Evolutionary conservation across 2,797 vertebrate species (phyloP).

Genomic region (Pseudomugil gertrudae): DNA sequence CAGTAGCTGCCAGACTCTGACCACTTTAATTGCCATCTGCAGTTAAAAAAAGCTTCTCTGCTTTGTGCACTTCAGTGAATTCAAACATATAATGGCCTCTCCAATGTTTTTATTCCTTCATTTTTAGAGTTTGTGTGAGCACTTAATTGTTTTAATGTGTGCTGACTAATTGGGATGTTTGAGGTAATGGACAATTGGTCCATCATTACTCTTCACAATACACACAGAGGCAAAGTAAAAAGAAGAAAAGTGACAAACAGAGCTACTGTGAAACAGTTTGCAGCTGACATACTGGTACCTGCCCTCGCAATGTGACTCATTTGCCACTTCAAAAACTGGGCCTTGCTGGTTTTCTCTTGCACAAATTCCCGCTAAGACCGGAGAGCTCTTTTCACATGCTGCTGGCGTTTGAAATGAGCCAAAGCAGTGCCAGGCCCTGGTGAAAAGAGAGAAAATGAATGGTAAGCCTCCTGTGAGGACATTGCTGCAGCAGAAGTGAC

Average conservation of each 20-base stretch:
- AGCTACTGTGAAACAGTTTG: conserved; percentile 22
- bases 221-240: conserved; percentile 11
- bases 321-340: conserved; percentile 57
- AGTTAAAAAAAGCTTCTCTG: conserved; percentile 39
- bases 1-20: conserved; percentile 35
- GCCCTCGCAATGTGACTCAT: conserved; percentile 61
- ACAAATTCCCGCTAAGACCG: conserved; percentile 33
- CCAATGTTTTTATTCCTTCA: conserved; percentile 27
- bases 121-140: conserved; percentile 42
- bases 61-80: conserved; percentile 33
- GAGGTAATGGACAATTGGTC: conserved; percentile 34
- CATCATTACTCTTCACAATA: conserved; percentile 38
- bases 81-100: conserved; percentile 42
- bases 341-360: conserved; percentile 32
- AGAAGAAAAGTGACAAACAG: conserved; percentile 34
- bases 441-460: conserved; percentile 30
- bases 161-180: conserved; percentile 60
- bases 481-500: conserved; percentile 56
- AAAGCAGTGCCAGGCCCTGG: conserved; percentile 22
- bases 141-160: conserved; percentile 35
- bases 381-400: conserved; percentile 47
- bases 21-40: conserved; percentile 49
- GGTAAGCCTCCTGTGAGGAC: conserved; percentile 47
- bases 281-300: conserved; percentile 57
- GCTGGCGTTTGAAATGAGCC: conserved; percentile 41